Conservation (phyloP, 1,140 invertebrate genomes). For the Brachionus manjavacas region DNA sequence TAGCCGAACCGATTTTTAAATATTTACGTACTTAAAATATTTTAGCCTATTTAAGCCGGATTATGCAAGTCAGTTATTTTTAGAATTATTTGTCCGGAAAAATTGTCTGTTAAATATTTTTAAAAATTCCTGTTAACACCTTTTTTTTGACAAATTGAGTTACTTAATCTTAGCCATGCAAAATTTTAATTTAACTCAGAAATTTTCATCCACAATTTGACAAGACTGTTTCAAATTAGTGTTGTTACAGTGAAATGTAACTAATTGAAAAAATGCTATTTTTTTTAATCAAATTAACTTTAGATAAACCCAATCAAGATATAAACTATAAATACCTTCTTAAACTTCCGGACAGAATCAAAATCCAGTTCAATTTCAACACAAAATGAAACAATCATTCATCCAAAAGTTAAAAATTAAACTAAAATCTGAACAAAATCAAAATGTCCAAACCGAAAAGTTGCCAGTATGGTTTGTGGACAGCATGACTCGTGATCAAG, state of each 20-base stretch:
- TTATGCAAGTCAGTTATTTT: neutral
- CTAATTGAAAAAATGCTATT: neutral
- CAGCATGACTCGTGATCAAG: neutral
- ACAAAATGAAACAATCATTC: slow-evolving; percentile 30
- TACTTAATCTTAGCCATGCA: neutral
- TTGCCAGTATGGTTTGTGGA: slow-evolving; percentile 13
- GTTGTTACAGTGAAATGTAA: neutral
- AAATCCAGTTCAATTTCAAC: neutral
- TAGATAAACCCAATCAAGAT: neutral
- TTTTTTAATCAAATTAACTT: neutral
- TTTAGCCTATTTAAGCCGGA: neutral
- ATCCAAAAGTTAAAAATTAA: slow-evolving; percentile 28
- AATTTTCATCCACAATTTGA: neutral
- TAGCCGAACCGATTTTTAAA: neutral
- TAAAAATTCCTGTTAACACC: neutral
- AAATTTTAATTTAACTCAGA: neutral
- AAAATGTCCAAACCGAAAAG: neutral
- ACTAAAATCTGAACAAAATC: neutral
- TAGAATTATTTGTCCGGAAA: neutral
- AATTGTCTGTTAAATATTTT: neutral
- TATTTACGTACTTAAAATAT: neutral
- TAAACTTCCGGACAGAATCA: neutral
- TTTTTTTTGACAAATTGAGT: neutral
- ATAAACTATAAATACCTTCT: neutral
- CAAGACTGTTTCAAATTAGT: slow-evolving; percentile 2